phyloP scores from a whole-genome alignment of 2,888 invertebrate genomes.

The Philereme transversata region DNA sequence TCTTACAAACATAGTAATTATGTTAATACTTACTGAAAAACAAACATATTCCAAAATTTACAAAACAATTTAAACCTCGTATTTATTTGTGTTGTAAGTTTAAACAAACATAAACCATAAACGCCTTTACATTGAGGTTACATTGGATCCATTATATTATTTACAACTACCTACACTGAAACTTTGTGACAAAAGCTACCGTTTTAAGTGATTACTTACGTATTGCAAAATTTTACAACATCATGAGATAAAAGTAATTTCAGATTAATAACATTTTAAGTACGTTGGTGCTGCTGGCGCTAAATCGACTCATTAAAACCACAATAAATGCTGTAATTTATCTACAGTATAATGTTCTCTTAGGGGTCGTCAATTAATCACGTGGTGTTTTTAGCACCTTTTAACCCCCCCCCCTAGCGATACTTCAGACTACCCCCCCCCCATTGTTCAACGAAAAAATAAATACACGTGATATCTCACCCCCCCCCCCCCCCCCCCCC shows the following conservation, averaged over 20 bases:
- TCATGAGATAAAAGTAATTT: slow-evolving; percentile 8
- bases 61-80: slow-evolving; percentile 36
- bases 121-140: slow-evolving; percentile 30
- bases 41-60: slow-evolving; percentile 39
- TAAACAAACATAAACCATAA: slow-evolving; percentile 25
- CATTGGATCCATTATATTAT: slow-evolving; percentile 22
- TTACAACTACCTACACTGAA: slow-evolving; percentile 15
- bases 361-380: no score
- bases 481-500: no score
- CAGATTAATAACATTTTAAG: slow-evolving; percentile 49
- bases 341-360: slow-evolving; percentile 23
- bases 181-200: slow-evolving; percentile 32
- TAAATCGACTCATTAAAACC: slow-evolving; percentile 46
- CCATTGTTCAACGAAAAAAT: no score
- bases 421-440: no score
- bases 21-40: slow-evolving; percentile 61
- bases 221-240: slow-evolving; percentile 8
- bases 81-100: slow-evolving; percentile 20
- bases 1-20: slow-evolving; percentile 42
- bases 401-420: no score
- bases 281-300: slow-evolving; percentile 65
- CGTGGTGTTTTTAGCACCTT: no score
- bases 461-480: no score
- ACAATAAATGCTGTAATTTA: slow-evolving; percentile 69
- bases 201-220: slow-evolving; percentile 7